Conservation (phyloP, 2,113 vertebrate species). For the Motacilla tschutschensis region DNA sequence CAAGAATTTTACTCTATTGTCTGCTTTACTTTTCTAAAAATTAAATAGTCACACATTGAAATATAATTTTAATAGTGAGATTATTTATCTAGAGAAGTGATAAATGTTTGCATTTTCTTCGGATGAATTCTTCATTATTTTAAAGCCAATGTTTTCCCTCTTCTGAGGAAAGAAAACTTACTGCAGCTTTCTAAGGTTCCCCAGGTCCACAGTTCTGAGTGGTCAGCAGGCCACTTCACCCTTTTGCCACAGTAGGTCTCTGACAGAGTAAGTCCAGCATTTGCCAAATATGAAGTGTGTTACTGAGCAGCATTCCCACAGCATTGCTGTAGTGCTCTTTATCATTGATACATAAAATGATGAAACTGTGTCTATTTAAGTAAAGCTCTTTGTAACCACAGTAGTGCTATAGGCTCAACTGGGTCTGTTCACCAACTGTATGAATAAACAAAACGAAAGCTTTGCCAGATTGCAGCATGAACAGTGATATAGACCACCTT, state of each 20-base stretch:
- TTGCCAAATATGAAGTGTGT: background rate
- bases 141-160: background rate
- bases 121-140: background rate
- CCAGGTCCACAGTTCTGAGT: background rate
- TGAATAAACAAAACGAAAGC: background rate
- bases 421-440: background rate
- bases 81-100: background rate
- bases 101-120: background rate
- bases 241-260: background rate
- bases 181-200: background rate
- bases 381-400: background rate
- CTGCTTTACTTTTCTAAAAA: background rate
- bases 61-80: background rate
- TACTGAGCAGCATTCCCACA: background rate
- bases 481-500: background rate
- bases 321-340: background rate
- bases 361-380: background rate
- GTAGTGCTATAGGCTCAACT: background rate
- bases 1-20: background rate
- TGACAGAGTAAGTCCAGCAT: background rate
- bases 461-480: background rate
- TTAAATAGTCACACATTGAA: background rate
- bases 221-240: background rate
- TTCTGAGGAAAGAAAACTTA: background rate
- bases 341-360: background rate